A percentile compares a stretch with the other conserved stretches of the same genome.
Conservation (phyloP, 1,140 invertebrate genomes). For the Temnothorax longispinosus region DNA sequence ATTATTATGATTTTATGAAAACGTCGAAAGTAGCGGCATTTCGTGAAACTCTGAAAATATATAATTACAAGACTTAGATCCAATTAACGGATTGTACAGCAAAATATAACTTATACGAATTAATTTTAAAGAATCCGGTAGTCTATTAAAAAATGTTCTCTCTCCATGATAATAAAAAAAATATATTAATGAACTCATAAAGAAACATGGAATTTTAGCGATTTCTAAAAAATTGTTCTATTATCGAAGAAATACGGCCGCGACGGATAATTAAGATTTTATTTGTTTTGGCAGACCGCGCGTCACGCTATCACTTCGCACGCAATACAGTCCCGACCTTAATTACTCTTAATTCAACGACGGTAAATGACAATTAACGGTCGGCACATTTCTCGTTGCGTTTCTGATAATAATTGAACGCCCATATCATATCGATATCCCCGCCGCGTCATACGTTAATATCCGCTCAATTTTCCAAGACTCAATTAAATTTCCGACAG, state of each 20-base stretch:
- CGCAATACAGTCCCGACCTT: conserved; percentile 18
- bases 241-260: background rate
- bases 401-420: conserved; percentile 41
- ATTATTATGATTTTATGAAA: background rate
- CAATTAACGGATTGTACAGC: background rate
- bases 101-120: background rate
- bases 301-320: background rate
- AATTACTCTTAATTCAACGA: conserved; percentile 70
- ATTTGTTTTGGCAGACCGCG: conserved; percentile 2
- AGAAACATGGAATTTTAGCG: background rate
- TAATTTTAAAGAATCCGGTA: background rate
- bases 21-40: conserved; percentile 12
- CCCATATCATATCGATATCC: conserved; percentile 15
- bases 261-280: background rate
- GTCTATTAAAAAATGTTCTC: background rate
- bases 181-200: background rate
- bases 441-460: conserved; percentile 18
- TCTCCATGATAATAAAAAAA: background rate
- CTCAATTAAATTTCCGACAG: conserved; percentile 20
- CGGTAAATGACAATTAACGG: conserved; percentile 67
- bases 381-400: conserved; percentile 17
- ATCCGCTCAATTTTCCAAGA: conserved; percentile 40
- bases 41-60: conserved; percentile 6
- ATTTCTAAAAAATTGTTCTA: background rate
- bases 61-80: background rate